Percentiles rank a stretch among this genome's conserved stretches.
Evolutionary conservation across 2,113 vertebrate species (phyloP).

Genomic region (Pachyramphus minor): DNA sequence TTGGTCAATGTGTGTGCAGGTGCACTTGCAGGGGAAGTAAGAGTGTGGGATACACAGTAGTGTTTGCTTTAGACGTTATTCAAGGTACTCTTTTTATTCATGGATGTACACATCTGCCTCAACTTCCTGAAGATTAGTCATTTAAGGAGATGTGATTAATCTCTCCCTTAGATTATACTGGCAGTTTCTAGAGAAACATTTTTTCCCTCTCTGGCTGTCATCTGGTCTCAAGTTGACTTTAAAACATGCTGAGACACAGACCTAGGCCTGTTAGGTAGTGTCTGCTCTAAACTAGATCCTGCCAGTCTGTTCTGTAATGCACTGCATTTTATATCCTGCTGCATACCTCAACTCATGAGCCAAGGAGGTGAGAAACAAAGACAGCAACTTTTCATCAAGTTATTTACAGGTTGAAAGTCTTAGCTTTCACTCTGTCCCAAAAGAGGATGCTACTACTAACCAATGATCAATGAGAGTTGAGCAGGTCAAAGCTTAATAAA

Average conservation of each 20-base stretch:
- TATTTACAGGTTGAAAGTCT: neutral
- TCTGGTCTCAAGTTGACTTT: neutral
- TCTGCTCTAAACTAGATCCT: neutral
- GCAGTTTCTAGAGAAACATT: neutral
- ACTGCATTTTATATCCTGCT: neutral
- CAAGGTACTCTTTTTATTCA: neutral
- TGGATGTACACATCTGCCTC: neutral
- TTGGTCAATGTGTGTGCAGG: neutral
- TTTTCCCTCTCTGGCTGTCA: neutral
- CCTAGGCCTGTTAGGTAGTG: neutral
- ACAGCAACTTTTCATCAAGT: neutral
- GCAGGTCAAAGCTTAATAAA: neutral
- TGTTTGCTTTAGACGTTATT: neutral
- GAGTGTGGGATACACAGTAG: neutral
- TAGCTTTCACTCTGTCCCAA: neutral
- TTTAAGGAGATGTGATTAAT: neutral
- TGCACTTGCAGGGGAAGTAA: neutral
- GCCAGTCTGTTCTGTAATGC: neutral
- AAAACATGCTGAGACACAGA: neutral
- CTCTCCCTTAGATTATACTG: neutral
- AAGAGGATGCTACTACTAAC: neutral
- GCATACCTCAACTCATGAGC: neutral
- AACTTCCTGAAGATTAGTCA: neutral
- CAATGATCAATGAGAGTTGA: neutral
- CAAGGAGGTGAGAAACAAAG: neutral